Base-by-base conservation (phyloP, 2,113 vertebrate species). In the Apteryx mantelli region DNA sequence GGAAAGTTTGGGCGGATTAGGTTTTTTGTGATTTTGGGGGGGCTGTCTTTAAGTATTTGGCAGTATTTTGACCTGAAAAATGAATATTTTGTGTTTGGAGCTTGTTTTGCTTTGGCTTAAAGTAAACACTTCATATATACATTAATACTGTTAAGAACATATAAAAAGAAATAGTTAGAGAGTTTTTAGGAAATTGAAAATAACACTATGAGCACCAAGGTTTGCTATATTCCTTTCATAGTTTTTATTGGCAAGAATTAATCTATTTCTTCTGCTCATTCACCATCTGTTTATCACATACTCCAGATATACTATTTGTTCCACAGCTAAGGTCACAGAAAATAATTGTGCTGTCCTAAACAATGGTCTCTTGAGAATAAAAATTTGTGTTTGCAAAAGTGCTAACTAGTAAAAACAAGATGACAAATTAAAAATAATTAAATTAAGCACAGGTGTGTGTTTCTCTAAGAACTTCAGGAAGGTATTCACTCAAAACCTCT, bases 181-280 rank as follows among this genome's bases (percentile, higher is more conserved):
- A 75, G 20, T 36, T 71, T 75, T 81, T 61, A 78, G 91, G 42
- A 42, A 69, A 7, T 89, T 87, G 48, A 84, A 92, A 95, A 90
- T 44, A 95, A 70, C 66, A 56, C 36, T 52, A 24, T 22, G 16
- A 46, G 56, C 48, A 78, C 2, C 3, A 90, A 34, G 53, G 60
- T 30, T 64, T 81, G 48, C 38, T 86, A 3, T 71, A 83, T 81
- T 94, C 92, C 38, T 83, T 68, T 85, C 68, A 79, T 46, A 91
- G 77, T 73, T 94, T 95, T 80, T 56, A 84, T 17, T 96, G 85
- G 52, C 65, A 95, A 86, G 68, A 86, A 84, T 55, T 86, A 89
- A 91, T 65, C 42, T 75, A 42, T 46, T 90, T 36, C 66, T 89
- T 58, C 30, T 18, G 30, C 42, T 86, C 34, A 70, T 91, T 87